phyloP scores from a whole-genome alignment of 2,888 invertebrate genomes.

The Leucoma salicis region DNA sequence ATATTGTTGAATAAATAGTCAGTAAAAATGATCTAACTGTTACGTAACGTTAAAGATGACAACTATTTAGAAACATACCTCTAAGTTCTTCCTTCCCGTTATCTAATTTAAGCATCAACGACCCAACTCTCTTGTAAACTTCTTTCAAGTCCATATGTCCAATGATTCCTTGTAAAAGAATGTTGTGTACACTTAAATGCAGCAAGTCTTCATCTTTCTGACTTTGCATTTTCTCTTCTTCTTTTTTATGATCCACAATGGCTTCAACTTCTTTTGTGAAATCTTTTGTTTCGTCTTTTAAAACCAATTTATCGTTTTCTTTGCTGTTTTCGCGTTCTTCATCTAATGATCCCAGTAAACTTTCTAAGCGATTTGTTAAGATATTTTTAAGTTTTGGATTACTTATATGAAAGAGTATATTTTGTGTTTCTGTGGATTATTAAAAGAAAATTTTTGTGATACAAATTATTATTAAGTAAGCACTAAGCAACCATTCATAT shows the following conservation, averaged over 20 bases:
- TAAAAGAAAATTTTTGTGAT: no score
- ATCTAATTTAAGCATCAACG: constrained; percentile 31
- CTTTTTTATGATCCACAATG: constrained; percentile 2
- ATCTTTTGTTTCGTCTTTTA: constrained; percentile 5
- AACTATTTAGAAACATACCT: background rate
- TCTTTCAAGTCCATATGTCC: constrained; percentile 56
- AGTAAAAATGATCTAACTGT: no score
- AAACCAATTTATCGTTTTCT: background rate
- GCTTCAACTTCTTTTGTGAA: background rate
- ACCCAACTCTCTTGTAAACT: constrained; percentile 42
- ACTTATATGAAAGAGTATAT: constrained; percentile 44
- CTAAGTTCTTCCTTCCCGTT: constrained; percentile 12
- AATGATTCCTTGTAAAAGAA: constrained; percentile 55
- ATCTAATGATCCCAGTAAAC: constrained; percentile 57
- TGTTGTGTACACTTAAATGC: constrained; percentile 60
- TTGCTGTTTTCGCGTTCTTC: constrained; percentile 36
- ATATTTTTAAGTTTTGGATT: constrained; percentile 54
- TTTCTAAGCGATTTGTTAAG: constrained; percentile 47
- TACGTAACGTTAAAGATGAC: no score
- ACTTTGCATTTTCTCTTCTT: background rate
- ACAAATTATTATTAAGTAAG: no score
- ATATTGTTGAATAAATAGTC: no score
- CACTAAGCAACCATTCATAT: no score
- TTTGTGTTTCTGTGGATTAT: constrained; percentile 48
- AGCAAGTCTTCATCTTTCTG: constrained; percentile 38